A percentile compares a stretch with the other conserved stretches of the same genome.
Conservation (phyloP, 2,888 invertebrate species). For the Lampropteryx suffumata region DNA sequence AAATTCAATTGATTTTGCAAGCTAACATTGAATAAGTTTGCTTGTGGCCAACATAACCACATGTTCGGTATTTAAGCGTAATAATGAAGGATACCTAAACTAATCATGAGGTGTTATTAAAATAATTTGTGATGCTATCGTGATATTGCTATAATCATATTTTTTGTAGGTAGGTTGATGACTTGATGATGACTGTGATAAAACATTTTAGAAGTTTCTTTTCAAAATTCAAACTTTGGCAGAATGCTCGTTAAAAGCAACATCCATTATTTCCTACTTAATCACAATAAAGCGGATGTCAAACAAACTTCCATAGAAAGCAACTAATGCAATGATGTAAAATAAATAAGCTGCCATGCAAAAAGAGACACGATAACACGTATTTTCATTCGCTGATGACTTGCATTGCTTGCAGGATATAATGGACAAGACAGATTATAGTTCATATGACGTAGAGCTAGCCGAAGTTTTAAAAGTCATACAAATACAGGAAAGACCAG, state of each 20-base stretch:
- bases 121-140: background rate
- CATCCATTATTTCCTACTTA: slow-evolving; percentile 21
- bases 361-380: slow-evolving; percentile 37
- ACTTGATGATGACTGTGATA: no score
- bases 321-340: slow-evolving; percentile 23
- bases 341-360: slow-evolving; percentile 34
- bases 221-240: background rate
- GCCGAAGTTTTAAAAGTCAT: slow-evolving; percentile 6
- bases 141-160: no score
- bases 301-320: slow-evolving; percentile 13
- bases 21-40: slow-evolving; percentile 1
- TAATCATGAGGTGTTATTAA: background rate
- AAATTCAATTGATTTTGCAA: background rate
- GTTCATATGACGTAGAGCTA: slow-evolving; percentile 39
- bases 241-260: background rate
- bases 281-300: slow-evolving; percentile 4
- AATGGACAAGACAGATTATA: slow-evolving; percentile 45
- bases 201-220: background rate
- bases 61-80: slow-evolving; percentile 13
- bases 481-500: background rate
- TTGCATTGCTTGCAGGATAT: slow-evolving; percentile 44
- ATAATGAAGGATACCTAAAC: slow-evolving; percentile 3
- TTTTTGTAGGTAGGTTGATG: no score
- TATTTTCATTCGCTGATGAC: slow-evolving; percentile 40
- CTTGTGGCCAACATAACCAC: background rate